phyloP scores from a whole-genome alignment of 2,113 vertebrate species.

The Lasiurus borealis region DNA sequence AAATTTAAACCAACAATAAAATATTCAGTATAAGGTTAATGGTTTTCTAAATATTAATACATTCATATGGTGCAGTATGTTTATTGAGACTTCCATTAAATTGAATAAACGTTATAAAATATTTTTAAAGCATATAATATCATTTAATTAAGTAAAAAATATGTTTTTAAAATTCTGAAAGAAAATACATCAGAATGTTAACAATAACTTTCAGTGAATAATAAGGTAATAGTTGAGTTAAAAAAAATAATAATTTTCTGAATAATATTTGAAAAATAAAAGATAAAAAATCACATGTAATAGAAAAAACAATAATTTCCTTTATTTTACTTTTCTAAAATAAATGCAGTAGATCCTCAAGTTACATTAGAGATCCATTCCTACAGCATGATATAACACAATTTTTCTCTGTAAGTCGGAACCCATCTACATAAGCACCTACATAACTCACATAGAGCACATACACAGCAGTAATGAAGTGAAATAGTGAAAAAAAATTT shows the following conservation, averaged over 20 bases:
- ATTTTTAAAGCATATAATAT: not conserved
- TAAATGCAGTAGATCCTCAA: not conserved
- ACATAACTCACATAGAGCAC: too few relatives aligned
- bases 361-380: too few relatives aligned
- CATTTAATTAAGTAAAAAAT: not conserved
- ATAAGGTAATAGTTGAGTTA: not conserved
- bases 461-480: too few relatives aligned
- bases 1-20: not conserved
- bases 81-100: not conserved
- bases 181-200: not conserved
- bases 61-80: not conserved
- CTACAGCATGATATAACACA: too few relatives aligned
- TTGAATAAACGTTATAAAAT: not conserved
- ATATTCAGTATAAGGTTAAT: not conserved
- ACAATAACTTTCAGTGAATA: not conserved
- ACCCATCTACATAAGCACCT: too few relatives aligned
- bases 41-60: not conserved
- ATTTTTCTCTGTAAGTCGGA: too few relatives aligned
- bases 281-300: not conserved
- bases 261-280: not conserved
- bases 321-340: conserved; percentile 12
- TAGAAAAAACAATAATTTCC: not conserved
- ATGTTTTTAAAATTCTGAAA: not conserved
- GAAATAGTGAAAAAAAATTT: too few relatives aligned
- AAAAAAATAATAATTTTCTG: not conserved